Evolutionary conservation across 2,888 invertebrate species (phyloP).

Genomic region (Pantelozetes paolii): DNA sequence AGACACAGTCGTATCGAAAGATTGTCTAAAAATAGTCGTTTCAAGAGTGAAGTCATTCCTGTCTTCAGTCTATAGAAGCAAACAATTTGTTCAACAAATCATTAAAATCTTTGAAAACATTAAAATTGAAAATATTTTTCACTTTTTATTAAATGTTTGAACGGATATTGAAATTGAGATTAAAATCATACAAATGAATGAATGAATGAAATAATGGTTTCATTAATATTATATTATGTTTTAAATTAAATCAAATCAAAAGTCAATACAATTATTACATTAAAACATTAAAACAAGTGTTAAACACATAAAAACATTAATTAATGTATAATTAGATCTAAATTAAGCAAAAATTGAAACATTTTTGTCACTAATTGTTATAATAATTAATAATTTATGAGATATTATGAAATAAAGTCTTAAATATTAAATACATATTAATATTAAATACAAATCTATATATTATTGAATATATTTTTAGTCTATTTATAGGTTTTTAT

Average conservation of each 20-base stretch:
- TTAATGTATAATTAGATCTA: background rate
- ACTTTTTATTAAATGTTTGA: background rate
- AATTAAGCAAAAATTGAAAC: background rate
- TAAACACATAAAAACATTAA: no score
- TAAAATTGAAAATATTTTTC: background rate
- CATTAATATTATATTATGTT: background rate
- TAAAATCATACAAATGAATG: conserved; percentile 13
- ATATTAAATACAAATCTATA: no score
- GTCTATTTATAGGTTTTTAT: background rate
- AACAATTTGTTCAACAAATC: background rate
- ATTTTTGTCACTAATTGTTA: background rate
- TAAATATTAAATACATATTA: no score
- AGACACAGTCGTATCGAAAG: no score
- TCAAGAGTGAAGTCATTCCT: no score
- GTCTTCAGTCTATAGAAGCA: no score
- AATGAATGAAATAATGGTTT: background rate
- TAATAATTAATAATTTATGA: no score
- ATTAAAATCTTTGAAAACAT: background rate
- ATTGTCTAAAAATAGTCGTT: no score
- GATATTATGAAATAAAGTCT: no score
- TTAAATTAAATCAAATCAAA: background rate
- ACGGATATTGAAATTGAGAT: background rate
- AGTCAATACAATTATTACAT: background rate
- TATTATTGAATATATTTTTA: no score
- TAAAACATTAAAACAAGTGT: no score